A percentile compares a stretch with the other conserved stretches of the same genome.
Conservation (phyloP, 2,888 invertebrate genomes). For the Rhingia rostrata region DNA sequence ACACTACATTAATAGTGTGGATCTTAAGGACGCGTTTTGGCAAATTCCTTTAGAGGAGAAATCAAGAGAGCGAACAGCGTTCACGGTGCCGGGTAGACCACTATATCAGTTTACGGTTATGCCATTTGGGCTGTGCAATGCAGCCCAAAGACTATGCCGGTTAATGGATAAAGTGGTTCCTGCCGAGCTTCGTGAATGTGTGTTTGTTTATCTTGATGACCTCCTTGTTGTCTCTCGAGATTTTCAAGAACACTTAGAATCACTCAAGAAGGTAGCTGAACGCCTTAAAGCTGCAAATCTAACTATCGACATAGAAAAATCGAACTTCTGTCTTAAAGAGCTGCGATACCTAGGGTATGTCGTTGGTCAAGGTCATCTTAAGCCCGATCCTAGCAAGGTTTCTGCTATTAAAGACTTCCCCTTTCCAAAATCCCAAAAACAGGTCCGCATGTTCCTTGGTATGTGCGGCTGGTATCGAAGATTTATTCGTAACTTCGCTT, state of each 20-base stretch:
- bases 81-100: conserved; percentile 70
- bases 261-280: conserved; percentile 29
- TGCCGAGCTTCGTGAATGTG: conserved; percentile 47
- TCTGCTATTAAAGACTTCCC: not conserved
- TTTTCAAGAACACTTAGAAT: conserved; percentile 45
- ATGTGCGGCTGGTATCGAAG: too few relatives aligned
- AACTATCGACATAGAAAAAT: conserved; percentile 20
- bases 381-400: not conserved
- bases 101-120: conserved; percentile 50
- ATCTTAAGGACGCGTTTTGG: too few relatives aligned
- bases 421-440: too few relatives aligned
- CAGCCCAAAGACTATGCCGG: conserved; percentile 67
- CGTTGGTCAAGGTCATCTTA: not conserved
- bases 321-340: conserved; percentile 56
- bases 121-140: conserved; percentile 49
- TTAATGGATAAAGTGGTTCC: conserved; percentile 75
- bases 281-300: conserved; percentile 32
- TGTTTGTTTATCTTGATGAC: conserved; percentile 64
- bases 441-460: too few relatives aligned
- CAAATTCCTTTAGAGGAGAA: conserved; percentile 20
- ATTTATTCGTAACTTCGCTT: too few relatives aligned
- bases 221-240: conserved; percentile 37
- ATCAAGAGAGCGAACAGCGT: conserved; percentile 34
- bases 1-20: too few relatives aligned
- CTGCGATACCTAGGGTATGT: too few relatives aligned